Evolutionary conservation across 2,797 vertebrate genomes (phyloP).

Genomic region (Artibeus lituratus): DNA sequence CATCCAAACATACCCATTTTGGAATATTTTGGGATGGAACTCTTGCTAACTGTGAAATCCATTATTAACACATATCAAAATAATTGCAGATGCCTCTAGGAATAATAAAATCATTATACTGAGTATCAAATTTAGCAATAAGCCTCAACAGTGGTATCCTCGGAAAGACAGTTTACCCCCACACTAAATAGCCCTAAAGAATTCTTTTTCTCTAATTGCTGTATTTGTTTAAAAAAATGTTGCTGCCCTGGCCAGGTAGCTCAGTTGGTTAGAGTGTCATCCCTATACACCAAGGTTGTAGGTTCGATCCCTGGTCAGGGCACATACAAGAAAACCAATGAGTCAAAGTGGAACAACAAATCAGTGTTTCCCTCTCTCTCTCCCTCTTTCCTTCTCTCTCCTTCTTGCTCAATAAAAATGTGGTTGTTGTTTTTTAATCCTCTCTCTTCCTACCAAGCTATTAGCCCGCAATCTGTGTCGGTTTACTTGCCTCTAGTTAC

Average conservation of each 20-base stretch:
- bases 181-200: neutral
- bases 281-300: neutral
- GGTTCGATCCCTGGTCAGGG: neutral
- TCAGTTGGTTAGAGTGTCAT: neutral
- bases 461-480: neutral
- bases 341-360: neutral
- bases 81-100: neutral
- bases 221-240: neutral
- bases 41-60: constrained; percentile 23
- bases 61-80: neutral
- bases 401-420: neutral
- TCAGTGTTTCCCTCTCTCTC: neutral
- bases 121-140: neutral
- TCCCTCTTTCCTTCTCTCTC: no score
- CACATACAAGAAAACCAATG: neutral
- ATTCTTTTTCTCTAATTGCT: neutral
- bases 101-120: neutral
- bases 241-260: neutral
- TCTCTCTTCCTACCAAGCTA: neutral
- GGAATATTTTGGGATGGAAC: neutral
- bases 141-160: neutral
- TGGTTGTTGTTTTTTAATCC: neutral
- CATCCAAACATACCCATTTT: neutral
- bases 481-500: neutral
- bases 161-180: neutral